Evolutionary conservation across 2,888 invertebrate genomes (phyloP).

Genomic region (Apodemia zela): DNA sequence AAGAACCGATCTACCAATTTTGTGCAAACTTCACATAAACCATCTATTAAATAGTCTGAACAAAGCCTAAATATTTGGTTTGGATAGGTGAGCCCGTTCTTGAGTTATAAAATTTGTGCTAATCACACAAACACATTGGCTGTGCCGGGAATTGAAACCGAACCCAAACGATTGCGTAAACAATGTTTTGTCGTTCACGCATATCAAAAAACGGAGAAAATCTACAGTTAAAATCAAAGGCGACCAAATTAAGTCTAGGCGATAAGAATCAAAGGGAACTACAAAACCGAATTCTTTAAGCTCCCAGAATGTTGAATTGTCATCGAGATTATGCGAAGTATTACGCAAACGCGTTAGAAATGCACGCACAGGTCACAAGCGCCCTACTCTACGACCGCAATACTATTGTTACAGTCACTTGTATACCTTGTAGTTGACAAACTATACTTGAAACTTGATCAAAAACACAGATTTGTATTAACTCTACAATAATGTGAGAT

Average conservation of each 20-base stretch:
- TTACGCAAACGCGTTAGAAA: slow-evolving; percentile 28
- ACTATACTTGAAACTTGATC: neutral
- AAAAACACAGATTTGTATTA: neutral
- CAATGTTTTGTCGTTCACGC: neutral
- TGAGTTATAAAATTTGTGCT: too few relatives aligned
- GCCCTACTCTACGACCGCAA: slow-evolving; percentile 18
- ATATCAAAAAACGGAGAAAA: neutral
- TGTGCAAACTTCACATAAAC: too few relatives aligned
- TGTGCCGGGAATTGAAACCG: too few relatives aligned
- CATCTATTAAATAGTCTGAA: too few relatives aligned
- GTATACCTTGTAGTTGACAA: slow-evolving; percentile 4
- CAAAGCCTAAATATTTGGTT: too few relatives aligned
- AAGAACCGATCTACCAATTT: too few relatives aligned
- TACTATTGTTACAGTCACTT: slow-evolving; percentile 28
- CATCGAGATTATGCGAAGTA: slow-evolving; percentile 25
- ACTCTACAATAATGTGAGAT: too few relatives aligned
- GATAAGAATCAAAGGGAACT: neutral
- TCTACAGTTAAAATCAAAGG: neutral
- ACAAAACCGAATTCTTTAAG: neutral
- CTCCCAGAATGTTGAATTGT: slow-evolving; percentile 16
- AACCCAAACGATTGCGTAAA: too few relatives aligned
- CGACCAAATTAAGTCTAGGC: neutral
- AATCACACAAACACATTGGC: too few relatives aligned
- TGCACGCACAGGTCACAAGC: slow-evolving; percentile 22
- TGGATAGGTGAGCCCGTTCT: too few relatives aligned